Evolutionary conservation across 2,113 vertebrate genomes (phyloP).

Genomic region (Cercocebus atys): DNA sequence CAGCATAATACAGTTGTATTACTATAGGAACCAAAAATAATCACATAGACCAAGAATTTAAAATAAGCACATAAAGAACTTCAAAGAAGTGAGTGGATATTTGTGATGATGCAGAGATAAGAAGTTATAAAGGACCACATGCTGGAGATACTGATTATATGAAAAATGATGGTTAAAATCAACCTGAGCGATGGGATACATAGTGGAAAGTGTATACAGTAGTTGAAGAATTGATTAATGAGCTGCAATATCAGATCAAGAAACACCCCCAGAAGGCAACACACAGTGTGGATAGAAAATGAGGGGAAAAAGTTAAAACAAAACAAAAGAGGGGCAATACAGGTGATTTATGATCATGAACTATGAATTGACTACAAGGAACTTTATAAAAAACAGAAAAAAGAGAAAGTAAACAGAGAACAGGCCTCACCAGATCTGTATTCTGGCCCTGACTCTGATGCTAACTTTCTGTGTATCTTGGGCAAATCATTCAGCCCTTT

Average conservation of each 20-base stretch:
- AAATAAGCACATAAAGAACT: background rate
- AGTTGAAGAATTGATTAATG: background rate
- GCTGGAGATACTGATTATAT: background rate
- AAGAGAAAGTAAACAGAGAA: background rate
- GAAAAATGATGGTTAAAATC: background rate
- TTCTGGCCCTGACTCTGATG: background rate
- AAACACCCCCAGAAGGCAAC: background rate
- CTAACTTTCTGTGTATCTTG: background rate
- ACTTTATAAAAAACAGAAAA: background rate
- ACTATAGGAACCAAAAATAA: background rate
- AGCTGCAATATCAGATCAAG: background rate
- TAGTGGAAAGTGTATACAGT: background rate
- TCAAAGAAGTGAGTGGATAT: background rate
- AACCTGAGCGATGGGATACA: background rate
- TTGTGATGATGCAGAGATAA: background rate
- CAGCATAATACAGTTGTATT: background rate
- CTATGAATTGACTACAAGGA: background rate
- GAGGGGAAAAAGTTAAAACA: background rate
- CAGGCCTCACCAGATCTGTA: background rate
- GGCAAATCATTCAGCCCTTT: background rate
- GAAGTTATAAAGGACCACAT: background rate
- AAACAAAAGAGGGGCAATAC: background rate
- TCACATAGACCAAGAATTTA: background rate
- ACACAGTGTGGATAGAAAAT: background rate
- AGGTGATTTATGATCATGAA: background rate